phyloP scores from a whole-genome alignment of 2,113 vertebrate species.

The Stegostoma tigrinum region DNA sequence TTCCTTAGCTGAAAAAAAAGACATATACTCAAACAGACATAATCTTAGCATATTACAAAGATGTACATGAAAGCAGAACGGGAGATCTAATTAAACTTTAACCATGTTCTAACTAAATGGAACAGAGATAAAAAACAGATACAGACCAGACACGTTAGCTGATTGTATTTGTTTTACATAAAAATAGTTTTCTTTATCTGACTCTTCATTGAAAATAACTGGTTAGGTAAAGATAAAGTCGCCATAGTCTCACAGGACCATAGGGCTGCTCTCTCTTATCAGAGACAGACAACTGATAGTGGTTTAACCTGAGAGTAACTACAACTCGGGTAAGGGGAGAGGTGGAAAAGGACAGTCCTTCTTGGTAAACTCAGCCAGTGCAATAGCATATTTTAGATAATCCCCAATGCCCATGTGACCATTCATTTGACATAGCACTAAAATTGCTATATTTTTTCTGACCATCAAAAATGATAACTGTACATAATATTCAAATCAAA shows the following conservation, averaged over 20 bases:
- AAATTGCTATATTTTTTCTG: neutral
- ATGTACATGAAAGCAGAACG: neutral
- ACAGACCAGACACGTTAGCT: neutral
- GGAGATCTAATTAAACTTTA: neutral
- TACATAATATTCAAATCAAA: neutral
- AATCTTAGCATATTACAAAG: neutral
- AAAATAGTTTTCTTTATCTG: neutral
- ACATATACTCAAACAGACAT: neutral
- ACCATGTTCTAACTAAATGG: neutral
- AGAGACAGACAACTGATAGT: too few relatives aligned
- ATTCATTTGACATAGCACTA: neutral
- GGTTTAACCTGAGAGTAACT: too few relatives aligned
- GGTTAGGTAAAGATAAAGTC: too few relatives aligned
- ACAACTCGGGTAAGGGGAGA: too few relatives aligned
- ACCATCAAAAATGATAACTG: neutral
- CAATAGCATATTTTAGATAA: neutral
- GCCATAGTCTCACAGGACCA: too few relatives aligned
- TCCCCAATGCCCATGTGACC: neutral
- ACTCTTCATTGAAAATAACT: neutral
- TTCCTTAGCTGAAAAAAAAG: too few relatives aligned
- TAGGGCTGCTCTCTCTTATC: too few relatives aligned
- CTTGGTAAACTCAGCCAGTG: too few relatives aligned
- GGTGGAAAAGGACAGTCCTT: too few relatives aligned
- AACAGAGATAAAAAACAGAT: neutral
- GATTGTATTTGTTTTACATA: neutral